phyloP scores from a whole-genome alignment of 2,888 invertebrate species.

The Kuschelorhynchus macadamiae region DNA sequence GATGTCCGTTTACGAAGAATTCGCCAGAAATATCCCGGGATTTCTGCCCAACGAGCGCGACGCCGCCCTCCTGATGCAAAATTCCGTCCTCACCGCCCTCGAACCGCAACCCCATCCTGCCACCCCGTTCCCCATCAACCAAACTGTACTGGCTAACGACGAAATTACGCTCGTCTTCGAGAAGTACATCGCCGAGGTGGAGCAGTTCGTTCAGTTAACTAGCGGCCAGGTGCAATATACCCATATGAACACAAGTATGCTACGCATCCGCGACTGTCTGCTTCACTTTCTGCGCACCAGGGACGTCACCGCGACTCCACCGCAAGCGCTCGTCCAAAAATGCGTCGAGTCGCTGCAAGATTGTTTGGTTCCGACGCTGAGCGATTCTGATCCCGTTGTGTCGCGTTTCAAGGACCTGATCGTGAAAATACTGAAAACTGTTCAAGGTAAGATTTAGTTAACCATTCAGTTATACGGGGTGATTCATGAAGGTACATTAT shows the following conservation, averaged over 20 bases:
- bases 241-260: conserved; percentile 81
- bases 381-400: conserved; percentile 81
- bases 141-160: conserved; percentile 71
- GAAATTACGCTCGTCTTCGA: conserved; percentile 86
- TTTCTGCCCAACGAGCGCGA: conserved; percentile 90
- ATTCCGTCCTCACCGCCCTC: conserved; percentile 70
- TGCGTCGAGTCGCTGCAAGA: conserved; percentile 93
- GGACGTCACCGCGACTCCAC: conserved; percentile 83
- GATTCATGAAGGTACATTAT: too few species aligned
- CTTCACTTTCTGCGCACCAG: conserved; percentile 81
- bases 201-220: conserved; percentile 81
- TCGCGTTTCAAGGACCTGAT: conserved; percentile 90
- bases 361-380: conserved; percentile 76
- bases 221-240: conserved; percentile 72
- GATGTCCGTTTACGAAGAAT: conserved; percentile 97
- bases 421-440: conserved; percentile 88
- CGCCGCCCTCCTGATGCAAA: conserved; percentile 82
- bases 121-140: conserved; percentile 61
- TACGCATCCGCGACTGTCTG: conserved; percentile 84
- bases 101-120: conserved; percentile 64
- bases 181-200: conserved; percentile 83
- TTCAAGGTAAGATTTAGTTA: conserved; percentile 83
- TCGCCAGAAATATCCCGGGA: conserved; percentile 96
- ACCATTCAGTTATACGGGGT: too few species aligned
- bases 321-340: conserved; percentile 86